Evolutionary conservation across 2,888 invertebrate genomes (phyloP).

Genomic region (Synanthedon vespiformis): DNA sequence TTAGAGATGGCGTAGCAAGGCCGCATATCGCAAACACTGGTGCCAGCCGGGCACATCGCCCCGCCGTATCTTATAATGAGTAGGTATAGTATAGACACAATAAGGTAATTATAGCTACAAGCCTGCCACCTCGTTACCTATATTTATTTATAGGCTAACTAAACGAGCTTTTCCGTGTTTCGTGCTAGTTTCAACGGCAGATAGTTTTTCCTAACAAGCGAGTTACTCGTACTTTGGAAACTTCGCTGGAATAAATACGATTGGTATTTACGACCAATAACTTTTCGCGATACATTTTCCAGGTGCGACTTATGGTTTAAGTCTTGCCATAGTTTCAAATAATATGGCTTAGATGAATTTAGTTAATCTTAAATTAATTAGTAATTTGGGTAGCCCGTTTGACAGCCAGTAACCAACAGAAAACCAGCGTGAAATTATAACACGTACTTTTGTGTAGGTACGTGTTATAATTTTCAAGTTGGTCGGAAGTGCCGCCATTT

Average conservation of each 20-base stretch:
- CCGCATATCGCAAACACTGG: constrained; percentile 1
- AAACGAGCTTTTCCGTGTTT: constrained; percentile 42
- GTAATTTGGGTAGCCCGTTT: no score
- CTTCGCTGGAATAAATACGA: neutral
- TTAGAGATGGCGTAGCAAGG: neutral
- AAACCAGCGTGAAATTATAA: no score
- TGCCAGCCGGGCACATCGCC: constrained; percentile 23
- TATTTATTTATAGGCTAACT: constrained; percentile 24
- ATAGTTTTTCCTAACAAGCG: constrained; percentile 9
- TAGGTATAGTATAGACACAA: constrained; percentile 9
- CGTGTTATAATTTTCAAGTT: no score
- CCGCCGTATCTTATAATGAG: constrained; percentile 8
- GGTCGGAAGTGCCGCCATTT: no score
- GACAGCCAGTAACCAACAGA: no score
- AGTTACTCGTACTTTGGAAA: constrained; percentile 7
- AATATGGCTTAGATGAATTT: no score
- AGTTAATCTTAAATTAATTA: no score
- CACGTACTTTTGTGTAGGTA: no score
- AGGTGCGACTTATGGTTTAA: neutral
- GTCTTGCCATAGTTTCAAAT: no score
- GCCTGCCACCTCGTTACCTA: constrained; percentile 27
- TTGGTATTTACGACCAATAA: neutral
- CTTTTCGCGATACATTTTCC: neutral
- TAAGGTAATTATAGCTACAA: constrained; percentile 14
- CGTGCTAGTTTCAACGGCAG: constrained; percentile 24